Evolutionary conservation across 1,140 invertebrate species (phyloP).

Genomic region (Neomicropteryx cornuta): DNA sequence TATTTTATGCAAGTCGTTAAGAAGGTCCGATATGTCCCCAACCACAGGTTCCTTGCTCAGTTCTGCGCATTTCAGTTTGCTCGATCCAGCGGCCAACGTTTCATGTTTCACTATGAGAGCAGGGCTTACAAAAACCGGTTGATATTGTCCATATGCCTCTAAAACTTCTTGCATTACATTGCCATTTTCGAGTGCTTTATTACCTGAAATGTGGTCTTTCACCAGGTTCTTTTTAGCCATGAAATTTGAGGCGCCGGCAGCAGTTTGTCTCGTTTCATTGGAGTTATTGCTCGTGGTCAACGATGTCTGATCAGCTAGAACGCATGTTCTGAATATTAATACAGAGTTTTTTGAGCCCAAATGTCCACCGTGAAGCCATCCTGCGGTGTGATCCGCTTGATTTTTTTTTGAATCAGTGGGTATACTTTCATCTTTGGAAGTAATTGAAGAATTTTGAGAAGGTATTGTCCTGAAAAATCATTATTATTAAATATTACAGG

Average conservation of each 20-base stretch:
- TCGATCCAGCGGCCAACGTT: slow-evolving; percentile 23
- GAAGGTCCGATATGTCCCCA: slow-evolving; percentile 36
- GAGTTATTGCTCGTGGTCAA: too few relatives aligned
- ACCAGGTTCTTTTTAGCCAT: slow-evolving; percentile 30
- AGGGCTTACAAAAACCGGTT: slow-evolving; percentile 23
- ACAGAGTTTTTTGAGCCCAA: slow-evolving; percentile 40
- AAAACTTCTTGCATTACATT: slow-evolving; percentile 34
- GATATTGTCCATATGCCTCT: slow-evolving; percentile 31
- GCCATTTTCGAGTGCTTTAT: slow-evolving; percentile 37
- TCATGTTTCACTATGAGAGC: slow-evolving; percentile 30
- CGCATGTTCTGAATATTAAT: slow-evolving; percentile 44
- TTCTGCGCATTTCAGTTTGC: slow-evolving; percentile 21
- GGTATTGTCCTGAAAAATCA: too few relatives aligned
- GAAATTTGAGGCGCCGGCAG: slow-evolving; percentile 25
- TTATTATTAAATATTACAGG: too few relatives aligned
- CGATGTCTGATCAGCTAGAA: slow-evolving; percentile 35
- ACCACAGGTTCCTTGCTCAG: slow-evolving; percentile 24
- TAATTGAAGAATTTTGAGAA: too few relatives aligned
- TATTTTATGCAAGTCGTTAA: slow-evolving; percentile 35
- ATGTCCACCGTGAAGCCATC: slow-evolving; percentile 42
- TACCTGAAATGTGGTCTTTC: slow-evolving; percentile 28
- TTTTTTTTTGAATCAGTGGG: too few relatives aligned
- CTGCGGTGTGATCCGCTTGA: too few relatives aligned
- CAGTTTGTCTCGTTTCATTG: too few relatives aligned
- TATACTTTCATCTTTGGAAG: too few relatives aligned